phyloP scores from a whole-genome alignment of 2,113 vertebrate genomes.

The Alligator sinensis region DNA sequence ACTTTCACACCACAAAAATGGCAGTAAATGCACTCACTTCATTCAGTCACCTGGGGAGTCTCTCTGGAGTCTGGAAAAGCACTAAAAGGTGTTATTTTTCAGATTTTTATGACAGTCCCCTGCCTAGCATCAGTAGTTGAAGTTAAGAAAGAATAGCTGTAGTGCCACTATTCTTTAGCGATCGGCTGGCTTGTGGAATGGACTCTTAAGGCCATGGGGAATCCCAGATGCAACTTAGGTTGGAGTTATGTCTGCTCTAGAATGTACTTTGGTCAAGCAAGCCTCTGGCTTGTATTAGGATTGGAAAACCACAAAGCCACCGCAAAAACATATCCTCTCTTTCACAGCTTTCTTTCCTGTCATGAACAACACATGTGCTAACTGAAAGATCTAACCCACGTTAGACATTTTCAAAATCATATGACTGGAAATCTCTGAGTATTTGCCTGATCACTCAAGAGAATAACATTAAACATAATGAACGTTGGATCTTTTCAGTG shows the following conservation, averaged over 20 bases:
- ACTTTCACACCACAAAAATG: not conserved
- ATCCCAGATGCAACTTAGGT: conserved; percentile 16
- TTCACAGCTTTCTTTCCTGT: not conserved
- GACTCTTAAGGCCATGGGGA: not conserved
- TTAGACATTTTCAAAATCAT: not conserved
- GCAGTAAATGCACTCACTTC: not conserved
- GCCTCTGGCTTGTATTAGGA: not conserved
- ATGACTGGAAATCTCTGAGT: conserved; percentile 17
- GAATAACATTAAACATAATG: not conserved
- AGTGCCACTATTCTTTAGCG: not conserved
- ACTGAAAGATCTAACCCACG: conserved; percentile 17
- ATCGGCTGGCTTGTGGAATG: not conserved
- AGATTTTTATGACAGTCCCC: not conserved
- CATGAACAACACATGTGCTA: not conserved
- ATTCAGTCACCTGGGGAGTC: not conserved
- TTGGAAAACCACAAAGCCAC: not conserved
- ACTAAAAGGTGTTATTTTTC: not conserved
- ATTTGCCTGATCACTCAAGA: not conserved
- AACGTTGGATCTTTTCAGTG: not conserved
- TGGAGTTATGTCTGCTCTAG: not conserved
- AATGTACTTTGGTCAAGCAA: not conserved
- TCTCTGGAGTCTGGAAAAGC: not conserved
- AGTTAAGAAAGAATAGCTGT: not conserved
- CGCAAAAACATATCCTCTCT: not conserved
- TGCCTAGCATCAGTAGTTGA: not conserved